Conservation (phyloP, 2,888 invertebrate species). For the Polylopha cassiicola region DNA sequence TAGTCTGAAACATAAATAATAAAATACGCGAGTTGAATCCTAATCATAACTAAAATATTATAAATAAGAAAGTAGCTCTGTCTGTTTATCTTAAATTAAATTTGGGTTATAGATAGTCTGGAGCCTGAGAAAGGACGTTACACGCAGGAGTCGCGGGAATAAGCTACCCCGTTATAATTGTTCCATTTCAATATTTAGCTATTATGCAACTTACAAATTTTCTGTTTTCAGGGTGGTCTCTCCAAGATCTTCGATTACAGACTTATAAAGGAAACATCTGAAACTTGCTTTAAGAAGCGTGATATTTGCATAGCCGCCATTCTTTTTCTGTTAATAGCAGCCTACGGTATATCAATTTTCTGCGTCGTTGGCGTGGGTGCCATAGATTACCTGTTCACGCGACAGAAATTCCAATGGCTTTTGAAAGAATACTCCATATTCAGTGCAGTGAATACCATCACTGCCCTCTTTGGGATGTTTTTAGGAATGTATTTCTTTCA, state of each 20-base stretch:
- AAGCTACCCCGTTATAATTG: no score
- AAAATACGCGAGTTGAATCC: no score
- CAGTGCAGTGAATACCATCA: conserved; percentile 22
- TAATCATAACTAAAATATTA: no score
- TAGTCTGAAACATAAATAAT: no score
- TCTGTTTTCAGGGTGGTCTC: conserved; percentile 20
- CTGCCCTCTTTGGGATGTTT: conserved; percentile 21
- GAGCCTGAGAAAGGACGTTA: no score
- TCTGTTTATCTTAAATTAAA: no score
- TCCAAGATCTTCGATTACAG: conserved; percentile 12
- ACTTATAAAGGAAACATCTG: conserved; percentile 14
- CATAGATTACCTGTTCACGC: conserved; percentile 23
- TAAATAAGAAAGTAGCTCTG: no score
- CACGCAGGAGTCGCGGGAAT: no score
- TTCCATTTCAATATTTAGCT: no score
- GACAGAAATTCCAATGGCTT: conserved; percentile 25
- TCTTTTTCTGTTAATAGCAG: conserved; percentile 12
- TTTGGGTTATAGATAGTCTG: no score
- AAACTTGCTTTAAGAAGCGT: conserved; percentile 20
- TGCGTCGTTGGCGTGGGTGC: conserved; percentile 13
- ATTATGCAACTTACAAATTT: no score
- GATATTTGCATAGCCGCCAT: conserved; percentile 1
- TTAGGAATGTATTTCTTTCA: conserved; percentile 24
- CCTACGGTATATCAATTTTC: conserved; percentile 16
- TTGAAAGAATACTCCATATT: conserved; percentile 24